Percentiles rank a stretch among this genome's conserved stretches.
phyloP scores from a whole-genome alignment of 2,888 invertebrate genomes.

The Phania funesta region DNA sequence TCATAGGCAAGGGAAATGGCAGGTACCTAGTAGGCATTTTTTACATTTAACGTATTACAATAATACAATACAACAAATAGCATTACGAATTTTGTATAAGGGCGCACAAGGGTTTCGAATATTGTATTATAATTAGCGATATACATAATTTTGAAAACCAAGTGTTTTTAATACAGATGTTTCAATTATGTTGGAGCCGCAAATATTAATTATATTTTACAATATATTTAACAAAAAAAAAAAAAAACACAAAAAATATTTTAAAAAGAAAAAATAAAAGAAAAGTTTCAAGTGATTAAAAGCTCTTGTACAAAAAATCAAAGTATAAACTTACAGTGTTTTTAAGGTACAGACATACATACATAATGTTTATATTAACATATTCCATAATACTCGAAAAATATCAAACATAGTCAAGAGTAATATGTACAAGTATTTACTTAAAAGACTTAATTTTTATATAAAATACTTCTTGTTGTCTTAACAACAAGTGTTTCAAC shows the following conservation, averaged over 20 bases:
- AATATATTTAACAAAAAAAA: slow-evolving; percentile 6
- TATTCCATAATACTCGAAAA: neutral
- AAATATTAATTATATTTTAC: slow-evolving; percentile 27
- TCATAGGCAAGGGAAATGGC: slow-evolving; percentile 99
- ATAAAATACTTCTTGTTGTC: slow-evolving; percentile 19
- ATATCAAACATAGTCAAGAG: neutral
- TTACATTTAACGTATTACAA: slow-evolving; percentile 56
- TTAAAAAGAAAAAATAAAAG: slow-evolving; percentile 42
- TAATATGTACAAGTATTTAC: neutral
- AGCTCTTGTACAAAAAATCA: slow-evolving; percentile 54
- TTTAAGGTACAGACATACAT: neutral
- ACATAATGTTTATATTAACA: slow-evolving; percentile 7
- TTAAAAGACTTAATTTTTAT: neutral
- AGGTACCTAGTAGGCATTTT: slow-evolving; percentile 87
- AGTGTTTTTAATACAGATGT: slow-evolving; percentile 4
- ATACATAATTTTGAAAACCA: slow-evolving; percentile 17
- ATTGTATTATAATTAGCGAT: neutral
- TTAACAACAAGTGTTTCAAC: neutral
- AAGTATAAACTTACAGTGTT: slow-evolving; percentile 27
- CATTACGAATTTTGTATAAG: slow-evolving; percentile 31
- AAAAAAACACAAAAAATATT: slow-evolving; percentile 22
- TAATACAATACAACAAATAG: slow-evolving; percentile 41
- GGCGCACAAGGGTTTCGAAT: slow-evolving; percentile 2
- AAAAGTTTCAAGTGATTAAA: slow-evolving; percentile 44
- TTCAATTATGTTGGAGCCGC: slow-evolving; percentile 19